phyloP scores from a whole-genome alignment of 1,140 invertebrate genomes.

The Thaumetopoea pityocampa region DNA sequence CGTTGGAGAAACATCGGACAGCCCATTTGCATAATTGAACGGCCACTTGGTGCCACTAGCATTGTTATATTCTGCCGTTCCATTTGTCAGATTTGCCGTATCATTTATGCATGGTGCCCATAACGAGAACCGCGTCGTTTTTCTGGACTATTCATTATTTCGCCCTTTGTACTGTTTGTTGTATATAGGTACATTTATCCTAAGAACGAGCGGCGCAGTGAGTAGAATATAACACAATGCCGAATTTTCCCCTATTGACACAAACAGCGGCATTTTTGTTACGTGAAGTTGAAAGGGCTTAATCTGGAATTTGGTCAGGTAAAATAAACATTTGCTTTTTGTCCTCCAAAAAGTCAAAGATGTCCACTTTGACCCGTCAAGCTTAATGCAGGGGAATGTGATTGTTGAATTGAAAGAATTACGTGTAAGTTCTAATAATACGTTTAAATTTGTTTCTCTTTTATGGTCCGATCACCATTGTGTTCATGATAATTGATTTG shows the following conservation, averaged over 20 bases:
- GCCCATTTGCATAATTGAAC: slow-evolving; percentile 75
- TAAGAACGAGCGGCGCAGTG: slow-evolving; percentile 37
- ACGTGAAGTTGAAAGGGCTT: slow-evolving; percentile 48
- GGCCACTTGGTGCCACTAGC: slow-evolving; percentile 69
- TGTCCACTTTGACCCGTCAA: background rate
- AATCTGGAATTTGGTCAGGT: slow-evolving; percentile 51
- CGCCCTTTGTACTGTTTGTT: slow-evolving; percentile 58
- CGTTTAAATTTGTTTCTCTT: too few relatives aligned
- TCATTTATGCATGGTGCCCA: slow-evolving; percentile 73
- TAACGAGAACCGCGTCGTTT: slow-evolving; percentile 65
- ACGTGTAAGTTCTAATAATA: too few relatives aligned
- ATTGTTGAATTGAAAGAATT: too few relatives aligned
- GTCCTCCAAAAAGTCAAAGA: slow-evolving; percentile 33
- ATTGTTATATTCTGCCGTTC: slow-evolving; percentile 73
- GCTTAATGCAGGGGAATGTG: too few relatives aligned
- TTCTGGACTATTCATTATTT: slow-evolving; percentile 71
- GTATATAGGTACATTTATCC: slow-evolving; percentile 40
- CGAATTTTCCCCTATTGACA: slow-evolving; percentile 41
- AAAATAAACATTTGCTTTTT: slow-evolving; percentile 48
- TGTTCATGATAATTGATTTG: too few relatives aligned
- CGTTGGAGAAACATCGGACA: slow-evolving; percentile 61
- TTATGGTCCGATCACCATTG: too few relatives aligned
- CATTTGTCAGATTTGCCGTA: slow-evolving; percentile 73
- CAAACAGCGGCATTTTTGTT: slow-evolving; percentile 44
- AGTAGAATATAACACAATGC: slow-evolving; percentile 44